Evolutionary conservation across 2,888 invertebrate species (phyloP).

Genomic region (Bugulina stolonifera): DNA sequence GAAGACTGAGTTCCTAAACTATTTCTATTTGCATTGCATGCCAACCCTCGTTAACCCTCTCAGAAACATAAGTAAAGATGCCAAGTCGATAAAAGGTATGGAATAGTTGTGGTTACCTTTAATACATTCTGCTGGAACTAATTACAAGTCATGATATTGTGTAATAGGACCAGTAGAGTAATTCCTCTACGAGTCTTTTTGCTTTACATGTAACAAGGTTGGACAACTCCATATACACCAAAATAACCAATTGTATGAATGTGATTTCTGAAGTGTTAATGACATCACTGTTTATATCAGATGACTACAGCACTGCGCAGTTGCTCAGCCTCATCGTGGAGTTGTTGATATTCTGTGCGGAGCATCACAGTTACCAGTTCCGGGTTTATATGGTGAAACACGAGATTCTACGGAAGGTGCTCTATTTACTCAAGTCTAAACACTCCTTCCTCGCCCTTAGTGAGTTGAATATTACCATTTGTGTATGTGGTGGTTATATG

Average conservation of each 20-base stretch:
- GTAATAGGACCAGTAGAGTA: too few relatives aligned
- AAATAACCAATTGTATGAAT: too few relatives aligned
- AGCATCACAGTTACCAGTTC: constrained; percentile 98
- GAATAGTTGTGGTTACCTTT: background rate
- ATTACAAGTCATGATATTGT: too few relatives aligned
- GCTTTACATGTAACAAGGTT: too few relatives aligned
- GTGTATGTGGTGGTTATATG: background rate
- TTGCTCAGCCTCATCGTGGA: constrained; percentile 88
- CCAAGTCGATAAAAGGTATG: constrained; percentile 69
- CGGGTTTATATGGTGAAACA: constrained; percentile 95
- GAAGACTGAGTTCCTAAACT: constrained; percentile 94
- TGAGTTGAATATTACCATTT: constrained; percentile 47
- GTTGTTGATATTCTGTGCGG: constrained; percentile 93
- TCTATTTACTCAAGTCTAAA: constrained; percentile 91
- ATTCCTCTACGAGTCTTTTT: too few relatives aligned
- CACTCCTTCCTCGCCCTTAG: constrained; percentile 93
- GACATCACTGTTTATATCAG: too few relatives aligned
- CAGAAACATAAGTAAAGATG: constrained; percentile 82
- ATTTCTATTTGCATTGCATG: constrained; percentile 98
- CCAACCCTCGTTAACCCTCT: constrained; percentile 93
- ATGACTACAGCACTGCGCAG: constrained; percentile 95
- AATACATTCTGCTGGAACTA: too few relatives aligned
- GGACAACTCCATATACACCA: too few relatives aligned
- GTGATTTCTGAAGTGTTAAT: too few relatives aligned
- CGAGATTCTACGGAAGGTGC: constrained; percentile 86